Percentiles rank a stretch among this genome's conserved stretches.
These are phyloP conservation scores for Masticophis lateralis DNA, from an alignment of 2,797 vertebrate genomes.

Conservation along the genomic window DNA sequence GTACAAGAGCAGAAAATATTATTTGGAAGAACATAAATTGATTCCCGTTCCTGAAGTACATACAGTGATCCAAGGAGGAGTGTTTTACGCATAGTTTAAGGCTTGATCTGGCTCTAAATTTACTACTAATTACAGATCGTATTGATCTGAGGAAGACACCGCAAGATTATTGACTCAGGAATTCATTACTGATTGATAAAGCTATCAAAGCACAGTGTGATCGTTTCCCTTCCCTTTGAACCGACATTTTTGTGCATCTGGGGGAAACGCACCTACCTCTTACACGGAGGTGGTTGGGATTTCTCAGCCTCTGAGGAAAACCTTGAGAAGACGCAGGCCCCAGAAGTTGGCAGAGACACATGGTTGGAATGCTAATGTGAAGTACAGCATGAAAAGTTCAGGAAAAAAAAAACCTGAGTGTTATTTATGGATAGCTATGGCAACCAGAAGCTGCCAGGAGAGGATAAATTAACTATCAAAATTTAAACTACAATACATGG, in stretches of 20 bases:
- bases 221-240: not conserved
- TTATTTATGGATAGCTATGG: constrained; percentile 12
- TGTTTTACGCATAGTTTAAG: not conserved
- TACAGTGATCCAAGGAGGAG: not conserved
- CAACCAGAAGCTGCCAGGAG: not conserved
- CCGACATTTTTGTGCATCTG: not conserved
- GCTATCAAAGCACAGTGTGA: not conserved
- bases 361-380: constrained; percentile 4
- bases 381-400: not conserved
- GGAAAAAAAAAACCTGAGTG: not conserved
- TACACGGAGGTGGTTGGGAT: not conserved
- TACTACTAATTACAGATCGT: not conserved
- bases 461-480: not conserved
- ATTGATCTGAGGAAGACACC: not conserved
- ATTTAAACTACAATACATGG: not conserved
- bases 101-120: not conserved
- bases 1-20: not conserved
- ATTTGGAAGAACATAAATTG: not conserved
- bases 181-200: not conserved
- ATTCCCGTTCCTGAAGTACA: not conserved
- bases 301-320: not conserved
- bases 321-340: not conserved
- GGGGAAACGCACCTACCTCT: not conserved
- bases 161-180: not conserved
- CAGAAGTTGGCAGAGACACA: not conserved